These are phyloP conservation scores for Corythucha ciliata DNA, from an alignment of 2,888 invertebrate genomes.

Conservation along the genomic window DNA sequence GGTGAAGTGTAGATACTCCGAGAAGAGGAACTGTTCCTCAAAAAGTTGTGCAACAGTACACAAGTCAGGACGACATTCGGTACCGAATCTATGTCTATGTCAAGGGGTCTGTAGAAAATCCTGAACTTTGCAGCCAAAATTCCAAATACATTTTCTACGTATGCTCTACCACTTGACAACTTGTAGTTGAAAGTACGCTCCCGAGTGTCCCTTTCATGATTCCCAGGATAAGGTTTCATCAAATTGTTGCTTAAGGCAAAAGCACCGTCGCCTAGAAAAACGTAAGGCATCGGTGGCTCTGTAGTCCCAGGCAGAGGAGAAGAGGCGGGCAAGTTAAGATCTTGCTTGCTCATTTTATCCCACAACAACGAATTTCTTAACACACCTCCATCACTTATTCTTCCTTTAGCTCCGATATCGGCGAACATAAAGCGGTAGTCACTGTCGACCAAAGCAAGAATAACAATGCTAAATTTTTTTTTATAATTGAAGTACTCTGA, in stretches of 20 bases:
- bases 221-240: conserved; percentile 33
- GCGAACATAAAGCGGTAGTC: conserved; percentile 38
- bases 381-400: conserved; percentile 35
- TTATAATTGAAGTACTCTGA: conserved; percentile 39
- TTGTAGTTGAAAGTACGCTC: conserved; percentile 32
- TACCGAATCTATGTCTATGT: conserved; percentile 15
- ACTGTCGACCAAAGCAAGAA: conserved; percentile 37
- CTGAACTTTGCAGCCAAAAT: conserved; percentile 22
- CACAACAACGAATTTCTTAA: conserved; percentile 25
- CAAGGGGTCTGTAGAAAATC: conserved; percentile 28
- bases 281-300: conserved; percentile 27
- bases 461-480: conserved; percentile 37
- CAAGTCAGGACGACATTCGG: conserved; percentile 23
- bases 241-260: conserved; percentile 24
- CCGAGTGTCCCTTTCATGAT: conserved; percentile 17
- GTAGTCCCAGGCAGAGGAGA: conserved; percentile 27
- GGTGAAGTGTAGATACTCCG: conserved; percentile 24
- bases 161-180: conserved; percentile 27
- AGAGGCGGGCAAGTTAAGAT: conserved; percentile 25
- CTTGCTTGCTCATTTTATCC: conserved; percentile 20
- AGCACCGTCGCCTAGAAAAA: conserved; percentile 28
- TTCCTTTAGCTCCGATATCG: conserved; percentile 38
- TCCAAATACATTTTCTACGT: conserved; percentile 34
- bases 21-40: conserved; percentile 24
- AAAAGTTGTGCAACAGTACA: conserved; percentile 25